Evolutionary conservation across 2,113 vertebrate species (phyloP).

Genomic region (Zapus hudsonius): DNA sequence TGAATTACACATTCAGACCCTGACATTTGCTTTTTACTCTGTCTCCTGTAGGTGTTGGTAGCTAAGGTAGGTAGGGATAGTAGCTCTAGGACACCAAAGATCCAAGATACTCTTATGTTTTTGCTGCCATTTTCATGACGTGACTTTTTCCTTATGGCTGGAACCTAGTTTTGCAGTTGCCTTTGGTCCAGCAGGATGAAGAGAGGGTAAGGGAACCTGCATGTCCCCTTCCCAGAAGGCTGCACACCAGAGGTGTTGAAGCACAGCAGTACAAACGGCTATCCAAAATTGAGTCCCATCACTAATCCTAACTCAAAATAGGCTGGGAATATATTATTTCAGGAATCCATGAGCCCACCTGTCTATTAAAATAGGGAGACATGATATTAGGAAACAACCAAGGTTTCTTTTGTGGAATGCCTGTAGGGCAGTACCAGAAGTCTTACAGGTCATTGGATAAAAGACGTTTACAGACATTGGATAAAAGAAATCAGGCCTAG

Average conservation of each 20-base stretch:
- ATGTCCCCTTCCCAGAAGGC: background rate
- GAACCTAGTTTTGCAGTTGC: background rate
- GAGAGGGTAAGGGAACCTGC: background rate
- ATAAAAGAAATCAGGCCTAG: background rate
- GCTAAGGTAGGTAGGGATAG: background rate
- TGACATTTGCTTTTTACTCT: background rate
- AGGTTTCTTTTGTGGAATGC: background rate
- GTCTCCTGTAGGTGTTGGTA: background rate
- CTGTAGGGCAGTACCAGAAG: background rate
- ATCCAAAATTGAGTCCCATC: background rate
- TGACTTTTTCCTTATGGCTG: background rate
- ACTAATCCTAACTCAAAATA: background rate
- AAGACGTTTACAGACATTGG: background rate
- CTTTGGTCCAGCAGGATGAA: background rate
- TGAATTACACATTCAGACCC: background rate
- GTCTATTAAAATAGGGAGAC: background rate
- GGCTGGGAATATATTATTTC: slow-evolving; percentile 1
- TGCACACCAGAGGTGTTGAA: background rate
- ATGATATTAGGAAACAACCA: background rate
- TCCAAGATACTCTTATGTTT: background rate
- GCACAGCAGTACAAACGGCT: background rate
- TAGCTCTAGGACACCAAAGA: background rate
- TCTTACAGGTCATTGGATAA: background rate
- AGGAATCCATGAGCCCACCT: background rate
- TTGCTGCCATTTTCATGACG: background rate